Conservation (phyloP, 2,888 invertebrate species). For the Rhopalosiphum nymphaeae region DNA sequence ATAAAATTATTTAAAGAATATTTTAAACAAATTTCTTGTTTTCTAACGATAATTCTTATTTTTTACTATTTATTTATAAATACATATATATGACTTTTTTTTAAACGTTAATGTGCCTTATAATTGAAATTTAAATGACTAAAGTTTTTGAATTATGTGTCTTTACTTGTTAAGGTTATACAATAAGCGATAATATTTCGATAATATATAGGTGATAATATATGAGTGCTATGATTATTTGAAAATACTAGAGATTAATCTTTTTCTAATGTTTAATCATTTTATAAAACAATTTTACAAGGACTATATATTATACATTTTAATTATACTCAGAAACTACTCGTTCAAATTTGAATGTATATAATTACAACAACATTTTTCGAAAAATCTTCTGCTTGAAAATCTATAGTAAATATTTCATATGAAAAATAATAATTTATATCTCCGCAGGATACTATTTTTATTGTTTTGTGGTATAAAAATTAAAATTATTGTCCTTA, state of each 20-base stretch:
- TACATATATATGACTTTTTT: neutral
- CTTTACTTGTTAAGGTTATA: neutral
- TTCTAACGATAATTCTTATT: neutral
- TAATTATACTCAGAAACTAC: neutral
- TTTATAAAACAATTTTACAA: neutral
- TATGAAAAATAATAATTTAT: neutral
- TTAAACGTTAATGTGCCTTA: neutral
- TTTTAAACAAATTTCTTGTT: too few species aligned
- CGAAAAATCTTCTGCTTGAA: too few species aligned
- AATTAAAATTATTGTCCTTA: neutral
- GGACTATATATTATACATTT: neutral
- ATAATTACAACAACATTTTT: neutral
- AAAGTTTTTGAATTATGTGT: neutral
- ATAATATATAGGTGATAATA: too few species aligned
- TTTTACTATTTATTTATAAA: neutral
- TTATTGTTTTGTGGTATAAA: neutral
- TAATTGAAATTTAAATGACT: neutral
- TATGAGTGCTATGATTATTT: too few species aligned
- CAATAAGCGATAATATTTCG: too few species aligned
- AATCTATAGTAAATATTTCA: too few species aligned
- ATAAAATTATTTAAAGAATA: too few species aligned
- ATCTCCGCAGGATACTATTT: neutral
- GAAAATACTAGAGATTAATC: too few species aligned
- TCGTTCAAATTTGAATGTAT: neutral
- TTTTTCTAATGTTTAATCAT: neutral